phyloP scores from a whole-genome alignment of 2,113 vertebrate species.

The Tachysurus fulvidraco region DNA sequence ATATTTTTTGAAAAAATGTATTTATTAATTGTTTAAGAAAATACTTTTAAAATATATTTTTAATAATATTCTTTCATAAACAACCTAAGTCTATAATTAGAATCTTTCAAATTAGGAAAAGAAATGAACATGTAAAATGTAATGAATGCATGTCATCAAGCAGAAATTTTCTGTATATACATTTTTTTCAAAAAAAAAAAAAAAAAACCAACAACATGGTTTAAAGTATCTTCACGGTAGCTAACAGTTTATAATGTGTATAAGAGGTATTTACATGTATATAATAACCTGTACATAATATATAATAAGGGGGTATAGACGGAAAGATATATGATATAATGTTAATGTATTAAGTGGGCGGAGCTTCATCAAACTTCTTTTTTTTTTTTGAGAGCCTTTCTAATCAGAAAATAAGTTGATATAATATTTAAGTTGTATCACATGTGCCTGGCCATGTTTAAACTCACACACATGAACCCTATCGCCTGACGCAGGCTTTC shows the following conservation, averaged over 20 bases:
- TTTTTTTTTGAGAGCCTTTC: neutral
- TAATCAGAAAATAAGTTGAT: neutral
- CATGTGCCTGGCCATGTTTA: neutral
- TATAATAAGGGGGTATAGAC: too few relatives aligned
- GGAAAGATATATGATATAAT: neutral
- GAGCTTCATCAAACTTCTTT: neutral
- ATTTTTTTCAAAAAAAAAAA: too few relatives aligned
- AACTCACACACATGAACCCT: neutral
- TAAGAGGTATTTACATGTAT: neutral
- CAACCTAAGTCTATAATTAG: neutral
- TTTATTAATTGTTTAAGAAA: neutral
- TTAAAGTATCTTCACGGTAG: neutral
- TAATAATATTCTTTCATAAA: neutral
- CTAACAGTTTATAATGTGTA: neutral
- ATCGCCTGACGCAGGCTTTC: conserved; percentile 21
- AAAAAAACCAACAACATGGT: neutral
- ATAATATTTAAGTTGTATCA: neutral
- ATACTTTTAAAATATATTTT: neutral
- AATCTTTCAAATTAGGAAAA: neutral
- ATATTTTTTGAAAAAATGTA: too few relatives aligned
- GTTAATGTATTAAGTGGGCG: neutral
- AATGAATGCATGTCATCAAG: neutral
- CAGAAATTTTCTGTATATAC: neutral
- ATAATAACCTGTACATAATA: neutral
- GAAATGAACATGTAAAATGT: neutral